phyloP scores from a whole-genome alignment of 2,888 invertebrate species.

The Epistrophe eligans region DNA sequence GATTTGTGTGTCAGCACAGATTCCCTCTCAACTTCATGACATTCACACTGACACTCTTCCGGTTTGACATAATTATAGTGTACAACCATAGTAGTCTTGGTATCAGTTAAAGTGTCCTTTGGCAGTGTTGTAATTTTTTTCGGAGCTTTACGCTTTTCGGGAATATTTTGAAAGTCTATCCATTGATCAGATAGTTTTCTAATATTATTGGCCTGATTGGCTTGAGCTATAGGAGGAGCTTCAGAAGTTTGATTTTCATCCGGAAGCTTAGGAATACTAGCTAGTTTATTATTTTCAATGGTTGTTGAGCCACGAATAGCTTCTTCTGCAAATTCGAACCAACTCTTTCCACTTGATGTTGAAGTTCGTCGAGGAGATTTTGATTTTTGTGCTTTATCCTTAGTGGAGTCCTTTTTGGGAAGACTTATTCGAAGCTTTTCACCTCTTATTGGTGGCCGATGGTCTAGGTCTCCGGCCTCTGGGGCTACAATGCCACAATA shows the following conservation, averaged over 20 bases:
- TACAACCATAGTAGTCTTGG: constrained; percentile 82
- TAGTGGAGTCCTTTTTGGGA: constrained; percentile 86
- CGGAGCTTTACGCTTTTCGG: constrained; percentile 91
- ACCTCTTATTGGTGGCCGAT: constrained; percentile 80
- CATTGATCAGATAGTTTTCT: constrained; percentile 86
- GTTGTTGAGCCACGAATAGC: constrained; percentile 83
- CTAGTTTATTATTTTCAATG: constrained; percentile 30
- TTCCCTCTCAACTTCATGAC: constrained; percentile 87
- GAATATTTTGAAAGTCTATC: constrained; percentile 95
- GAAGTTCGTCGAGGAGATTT: constrained; percentile 85
- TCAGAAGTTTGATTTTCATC: constrained; percentile 84
- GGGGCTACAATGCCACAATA: constrained; percentile 85
- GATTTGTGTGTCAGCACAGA: constrained; percentile 79
- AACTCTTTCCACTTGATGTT: constrained; percentile 85
- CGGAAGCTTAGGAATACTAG: constrained; percentile 53
- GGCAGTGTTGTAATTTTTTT: constrained; percentile 93
- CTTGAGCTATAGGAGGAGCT: constrained; percentile 81
- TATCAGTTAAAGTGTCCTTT: constrained; percentile 81
- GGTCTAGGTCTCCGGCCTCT: constrained; percentile 78
- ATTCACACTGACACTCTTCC: constrained; percentile 94
- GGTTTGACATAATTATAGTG: constrained; percentile 93
- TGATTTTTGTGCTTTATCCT: constrained; percentile 82
- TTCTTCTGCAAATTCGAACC: constrained; percentile 87
- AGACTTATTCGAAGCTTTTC: constrained; percentile 89
- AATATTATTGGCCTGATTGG: constrained; percentile 77